phyloP scores from a whole-genome alignment of 1,140 invertebrate species.

The Plectus sambesii region DNA sequence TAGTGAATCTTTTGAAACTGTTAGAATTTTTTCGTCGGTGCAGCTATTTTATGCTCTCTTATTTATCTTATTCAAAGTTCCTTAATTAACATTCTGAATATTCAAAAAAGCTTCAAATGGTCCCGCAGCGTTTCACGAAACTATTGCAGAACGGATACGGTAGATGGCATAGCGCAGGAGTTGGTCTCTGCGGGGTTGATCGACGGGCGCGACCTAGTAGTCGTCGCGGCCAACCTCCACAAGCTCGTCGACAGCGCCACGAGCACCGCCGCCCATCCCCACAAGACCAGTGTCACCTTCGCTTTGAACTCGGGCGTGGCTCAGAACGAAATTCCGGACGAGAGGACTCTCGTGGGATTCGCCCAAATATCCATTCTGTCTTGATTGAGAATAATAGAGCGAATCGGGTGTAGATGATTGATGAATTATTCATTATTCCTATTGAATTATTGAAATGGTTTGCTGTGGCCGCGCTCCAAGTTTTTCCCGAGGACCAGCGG shows the following conservation, averaged over 20 bases:
- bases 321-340: conserved; percentile 72
- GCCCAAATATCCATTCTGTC: conserved; percentile 96
- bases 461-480: no score
- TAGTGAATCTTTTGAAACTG: no score
- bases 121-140: neutral
- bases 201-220: conserved; percentile 73
- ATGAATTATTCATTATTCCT: no score
- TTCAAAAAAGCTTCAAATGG: conserved; percentile 2
- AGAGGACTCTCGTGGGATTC: conserved; percentile 84
- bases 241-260: conserved; percentile 64
- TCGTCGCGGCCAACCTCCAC: conserved; percentile 79
- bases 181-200: conserved; percentile 84
- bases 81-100: no score
- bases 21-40: no score
- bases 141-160: conserved; percentile 57
- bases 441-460: no score
- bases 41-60: no score
- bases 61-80: conserved; percentile 13
- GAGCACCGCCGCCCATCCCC: conserved; percentile 26
- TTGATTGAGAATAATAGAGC: no score
- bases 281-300: conserved; percentile 68
- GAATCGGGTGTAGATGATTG: no score
- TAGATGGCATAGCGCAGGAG: conserved; percentile 84
- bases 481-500: no score
- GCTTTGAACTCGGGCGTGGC: conserved; percentile 70